Percentiles rank a stretch among this genome's conserved stretches.
phyloP scores from a whole-genome alignment of 2,888 invertebrate species.

The Hybos culiciformis region DNA sequence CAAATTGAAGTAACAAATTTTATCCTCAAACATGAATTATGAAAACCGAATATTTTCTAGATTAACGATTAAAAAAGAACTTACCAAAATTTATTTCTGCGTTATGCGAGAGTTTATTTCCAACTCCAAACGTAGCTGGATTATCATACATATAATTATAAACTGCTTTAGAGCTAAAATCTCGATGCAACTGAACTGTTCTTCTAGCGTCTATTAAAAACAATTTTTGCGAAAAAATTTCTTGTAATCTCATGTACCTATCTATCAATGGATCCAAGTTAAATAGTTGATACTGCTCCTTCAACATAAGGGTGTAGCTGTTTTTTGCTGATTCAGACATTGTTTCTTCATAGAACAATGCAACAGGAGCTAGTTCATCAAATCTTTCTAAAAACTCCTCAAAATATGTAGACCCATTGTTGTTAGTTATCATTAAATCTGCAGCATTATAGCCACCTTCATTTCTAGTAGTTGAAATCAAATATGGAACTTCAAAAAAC shows the following conservation, averaged over 20 bases:
- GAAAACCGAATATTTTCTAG: no score
- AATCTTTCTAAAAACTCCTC: slow-evolving; percentile 7
- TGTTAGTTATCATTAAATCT: slow-evolving; percentile 37
- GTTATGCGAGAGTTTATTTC: slow-evolving; percentile 38
- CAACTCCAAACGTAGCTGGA: slow-evolving; percentile 42
- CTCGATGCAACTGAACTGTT: slow-evolving; percentile 43
- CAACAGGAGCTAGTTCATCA: slow-evolving; percentile 39
- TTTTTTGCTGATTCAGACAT: slow-evolving; percentile 33
- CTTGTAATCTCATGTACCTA: slow-evolving; percentile 26
- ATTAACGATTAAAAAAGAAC: no score
- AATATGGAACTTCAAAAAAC: slow-evolving; percentile 53
- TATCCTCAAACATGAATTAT: no score
- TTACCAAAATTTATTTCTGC: slow-evolving; percentile 40
- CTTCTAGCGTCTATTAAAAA: slow-evolving; percentile 45
- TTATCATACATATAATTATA: slow-evolving; percentile 49
- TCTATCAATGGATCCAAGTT: slow-evolving; percentile 17
- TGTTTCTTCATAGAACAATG: slow-evolving; percentile 49
- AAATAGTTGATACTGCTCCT: slow-evolving; percentile 19
- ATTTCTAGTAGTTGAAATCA: slow-evolving; percentile 50
- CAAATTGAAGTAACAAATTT: not conserved
- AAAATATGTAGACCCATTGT: slow-evolving; percentile 39
- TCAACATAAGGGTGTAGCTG: slow-evolving; percentile 15
- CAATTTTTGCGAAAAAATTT: slow-evolving; percentile 49
- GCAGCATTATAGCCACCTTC: slow-evolving; percentile 60
- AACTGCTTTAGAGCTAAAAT: slow-evolving; percentile 38